phyloP scores from a whole-genome alignment of 2,113 vertebrate species.

The Mustela lutreola region DNA sequence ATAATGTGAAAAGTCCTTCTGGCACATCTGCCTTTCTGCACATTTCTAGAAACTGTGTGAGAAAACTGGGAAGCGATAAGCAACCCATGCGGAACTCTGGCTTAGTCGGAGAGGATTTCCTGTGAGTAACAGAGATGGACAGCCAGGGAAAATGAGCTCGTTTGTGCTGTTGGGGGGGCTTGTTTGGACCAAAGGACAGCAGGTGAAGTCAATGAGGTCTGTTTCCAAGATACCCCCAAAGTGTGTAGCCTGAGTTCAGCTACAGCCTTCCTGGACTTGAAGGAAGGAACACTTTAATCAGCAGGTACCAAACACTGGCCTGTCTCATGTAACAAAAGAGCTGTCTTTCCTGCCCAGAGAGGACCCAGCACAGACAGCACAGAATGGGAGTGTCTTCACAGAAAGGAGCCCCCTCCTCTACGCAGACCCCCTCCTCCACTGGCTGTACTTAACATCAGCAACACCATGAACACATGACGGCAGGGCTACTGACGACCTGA shows the following conservation, averaged over 20 bases:
- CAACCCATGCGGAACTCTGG: neutral
- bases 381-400: fast-evolving
- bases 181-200: neutral
- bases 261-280: neutral
- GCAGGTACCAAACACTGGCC: neutral
- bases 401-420: neutral
- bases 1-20: neutral
- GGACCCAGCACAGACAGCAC: neutral
- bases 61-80: neutral
- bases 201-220: neutral
- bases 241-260: neutral
- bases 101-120: neutral
- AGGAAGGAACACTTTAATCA: neutral
- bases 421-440: neutral
- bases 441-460: neutral
- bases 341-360: neutral
- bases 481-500: neutral
- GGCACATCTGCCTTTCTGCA: neutral
- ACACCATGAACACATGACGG: neutral
- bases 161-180: neutral
- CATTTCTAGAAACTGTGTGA: neutral
- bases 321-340: neutral
- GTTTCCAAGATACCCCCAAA: neutral
- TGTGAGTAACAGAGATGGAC: neutral
- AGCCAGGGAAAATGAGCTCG: neutral